Percentiles rank a stretch among this genome's conserved stretches.
These are phyloP conservation scores for Dasypolia templi DNA, from an alignment of 2,888 invertebrate genomes.

Conservation along the genomic window DNA sequence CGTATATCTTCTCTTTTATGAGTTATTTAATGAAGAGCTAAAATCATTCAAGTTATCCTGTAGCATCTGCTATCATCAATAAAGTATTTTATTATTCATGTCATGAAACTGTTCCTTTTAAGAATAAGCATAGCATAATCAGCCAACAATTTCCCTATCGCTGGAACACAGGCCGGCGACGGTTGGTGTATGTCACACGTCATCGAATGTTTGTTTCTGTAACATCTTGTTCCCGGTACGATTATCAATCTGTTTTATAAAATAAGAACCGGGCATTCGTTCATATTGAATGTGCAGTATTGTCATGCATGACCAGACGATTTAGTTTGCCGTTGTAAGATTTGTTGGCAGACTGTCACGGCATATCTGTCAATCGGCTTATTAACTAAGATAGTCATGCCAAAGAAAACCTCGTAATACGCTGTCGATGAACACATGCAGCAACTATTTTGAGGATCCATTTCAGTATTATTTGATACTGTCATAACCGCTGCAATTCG, in stretches of 20 bases:
- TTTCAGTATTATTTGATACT: conserved; percentile 13
- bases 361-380: conserved; percentile 40
- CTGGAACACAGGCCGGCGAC: too few species aligned
- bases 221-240: neutral
- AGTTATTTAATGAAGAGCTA: neutral
- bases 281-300: neutral
- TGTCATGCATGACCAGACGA: conserved; percentile 11
- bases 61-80: neutral
- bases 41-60: neutral
- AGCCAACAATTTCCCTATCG: neutral
- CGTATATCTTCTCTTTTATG: neutral
- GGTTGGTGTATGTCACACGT: neutral
- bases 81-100: neutral
- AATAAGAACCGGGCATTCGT: neutral
- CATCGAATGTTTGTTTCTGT: neutral
- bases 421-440: conserved; percentile 20
- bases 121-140: neutral
- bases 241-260: neutral
- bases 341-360: conserved; percentile 32
- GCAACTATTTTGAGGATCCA: conserved; percentile 9
- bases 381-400: conserved; percentile 37
- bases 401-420: conserved; percentile 26
- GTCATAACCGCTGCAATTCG: neutral
- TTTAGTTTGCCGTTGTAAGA: conserved; percentile 32
- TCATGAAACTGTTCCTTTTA: neutral